These are phyloP conservation scores for Malurus cyaneus DNA, from an alignment of 2,113 vertebrate genomes.

Conservation along the genomic window DNA sequence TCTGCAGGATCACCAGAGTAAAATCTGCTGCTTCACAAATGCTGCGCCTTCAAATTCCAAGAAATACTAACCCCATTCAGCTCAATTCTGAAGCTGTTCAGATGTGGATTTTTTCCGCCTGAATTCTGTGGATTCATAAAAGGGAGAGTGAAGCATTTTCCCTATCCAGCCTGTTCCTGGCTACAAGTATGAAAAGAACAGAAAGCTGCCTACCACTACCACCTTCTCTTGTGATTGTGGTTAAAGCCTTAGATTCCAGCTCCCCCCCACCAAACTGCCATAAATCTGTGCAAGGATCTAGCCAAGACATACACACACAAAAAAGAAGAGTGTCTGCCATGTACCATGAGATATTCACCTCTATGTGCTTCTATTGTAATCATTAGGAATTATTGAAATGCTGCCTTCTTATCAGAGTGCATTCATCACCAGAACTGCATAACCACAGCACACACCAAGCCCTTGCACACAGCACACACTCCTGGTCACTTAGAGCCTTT, in stretches of 20 bases:
- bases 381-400: not conserved
- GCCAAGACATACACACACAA: not conserved
- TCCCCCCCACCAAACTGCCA: not conserved
- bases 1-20: not conserved
- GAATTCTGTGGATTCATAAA: not conserved
- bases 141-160: fast-evolving
- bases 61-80: not conserved
- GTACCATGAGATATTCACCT: fast-evolving
- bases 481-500: not conserved
- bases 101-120: fast-evolving
- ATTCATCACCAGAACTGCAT: not conserved
- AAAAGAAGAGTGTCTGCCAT: not conserved
- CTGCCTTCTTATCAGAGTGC: not conserved
- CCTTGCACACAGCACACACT: not conserved
- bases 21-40: not conserved
- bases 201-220: not conserved
- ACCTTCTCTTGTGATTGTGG: not conserved
- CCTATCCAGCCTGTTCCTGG: not conserved
- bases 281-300: not conserved
- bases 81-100: not conserved
- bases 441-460: not conserved
- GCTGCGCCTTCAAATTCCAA: not conserved
- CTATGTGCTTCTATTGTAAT: fast-evolving
- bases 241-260: not conserved
- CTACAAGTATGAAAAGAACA: not conserved